These are phyloP conservation scores for Bombus soroeensis DNA, from an alignment of 1,140 invertebrate genomes.

Conservation along the genomic window DNA sequence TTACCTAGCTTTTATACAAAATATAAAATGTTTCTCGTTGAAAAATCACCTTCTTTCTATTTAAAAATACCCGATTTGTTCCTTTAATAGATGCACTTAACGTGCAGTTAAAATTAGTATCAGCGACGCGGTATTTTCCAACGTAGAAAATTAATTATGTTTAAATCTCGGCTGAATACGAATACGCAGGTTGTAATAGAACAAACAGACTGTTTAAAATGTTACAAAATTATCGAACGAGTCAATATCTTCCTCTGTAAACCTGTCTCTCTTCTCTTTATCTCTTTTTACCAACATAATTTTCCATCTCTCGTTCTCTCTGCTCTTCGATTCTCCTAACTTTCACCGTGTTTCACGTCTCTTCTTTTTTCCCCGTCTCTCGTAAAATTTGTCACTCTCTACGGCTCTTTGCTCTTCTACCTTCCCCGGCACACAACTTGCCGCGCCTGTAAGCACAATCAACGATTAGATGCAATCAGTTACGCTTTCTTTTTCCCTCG, in stretches of 20 bases:
- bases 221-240: not conserved
- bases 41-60: no score
- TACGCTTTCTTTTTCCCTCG: not conserved
- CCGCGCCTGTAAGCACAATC: not conserved
- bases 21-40: no score
- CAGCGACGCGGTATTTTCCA: no score
- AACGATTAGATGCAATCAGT: not conserved
- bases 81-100: no score
- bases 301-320: not conserved
- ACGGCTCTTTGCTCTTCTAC: not conserved
- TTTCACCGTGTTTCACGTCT: not conserved
- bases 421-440: not conserved
- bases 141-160: not conserved
- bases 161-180: not conserved
- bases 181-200: not conserved
- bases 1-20: no score
- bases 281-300: not conserved
- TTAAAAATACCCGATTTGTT: no score
- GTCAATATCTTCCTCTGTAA: not conserved
- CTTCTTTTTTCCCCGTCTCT: not conserved
- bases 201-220: not conserved
- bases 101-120: no score
- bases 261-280: not conserved
- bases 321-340: not conserved
- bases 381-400: not conserved